A percentile compares a stretch with the other conserved stretches of the same genome.
These are phyloP conservation scores for Tauraco erythrolophus DNA, from an alignment of 2,113 vertebrate species.

Conservation along the genomic window DNA sequence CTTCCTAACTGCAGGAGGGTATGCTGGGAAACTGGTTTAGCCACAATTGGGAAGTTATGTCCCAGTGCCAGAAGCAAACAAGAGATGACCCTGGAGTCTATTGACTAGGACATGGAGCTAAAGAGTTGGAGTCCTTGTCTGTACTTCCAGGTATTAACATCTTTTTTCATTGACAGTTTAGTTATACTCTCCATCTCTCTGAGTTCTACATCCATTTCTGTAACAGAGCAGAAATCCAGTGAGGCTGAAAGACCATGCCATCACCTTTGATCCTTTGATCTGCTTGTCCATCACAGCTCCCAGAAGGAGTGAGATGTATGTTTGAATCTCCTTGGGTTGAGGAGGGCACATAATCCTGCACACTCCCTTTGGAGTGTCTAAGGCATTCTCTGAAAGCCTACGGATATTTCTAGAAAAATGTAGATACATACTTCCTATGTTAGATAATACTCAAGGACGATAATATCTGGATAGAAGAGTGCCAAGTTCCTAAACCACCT, in stretches of 20 bases:
- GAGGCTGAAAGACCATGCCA: not conserved
- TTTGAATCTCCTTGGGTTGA: not conserved
- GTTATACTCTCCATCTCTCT: not conserved
- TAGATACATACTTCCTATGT: accelerated
- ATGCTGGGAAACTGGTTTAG: not conserved
- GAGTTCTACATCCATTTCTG: not conserved
- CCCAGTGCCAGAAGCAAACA: not conserved
- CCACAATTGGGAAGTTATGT: not conserved
- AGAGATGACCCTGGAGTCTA: not conserved
- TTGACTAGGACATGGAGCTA: not conserved
- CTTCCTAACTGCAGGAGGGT: not conserved
- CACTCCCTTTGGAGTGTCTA: not conserved
- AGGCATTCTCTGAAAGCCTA: not conserved
- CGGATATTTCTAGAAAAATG: not conserved
- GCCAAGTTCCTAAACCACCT: not conserved
- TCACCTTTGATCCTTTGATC: not conserved
- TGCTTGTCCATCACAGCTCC: not conserved
- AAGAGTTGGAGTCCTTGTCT: not conserved
- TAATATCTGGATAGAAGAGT: not conserved
- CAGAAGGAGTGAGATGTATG: not conserved
- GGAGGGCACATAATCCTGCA: not conserved
- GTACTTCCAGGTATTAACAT: not conserved
- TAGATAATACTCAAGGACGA: not conserved
- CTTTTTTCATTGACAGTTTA: not conserved
- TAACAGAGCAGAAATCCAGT: not conserved